Conservation (phyloP, 2,797 vertebrate genomes). For the Carduelis carduelis region DNA sequence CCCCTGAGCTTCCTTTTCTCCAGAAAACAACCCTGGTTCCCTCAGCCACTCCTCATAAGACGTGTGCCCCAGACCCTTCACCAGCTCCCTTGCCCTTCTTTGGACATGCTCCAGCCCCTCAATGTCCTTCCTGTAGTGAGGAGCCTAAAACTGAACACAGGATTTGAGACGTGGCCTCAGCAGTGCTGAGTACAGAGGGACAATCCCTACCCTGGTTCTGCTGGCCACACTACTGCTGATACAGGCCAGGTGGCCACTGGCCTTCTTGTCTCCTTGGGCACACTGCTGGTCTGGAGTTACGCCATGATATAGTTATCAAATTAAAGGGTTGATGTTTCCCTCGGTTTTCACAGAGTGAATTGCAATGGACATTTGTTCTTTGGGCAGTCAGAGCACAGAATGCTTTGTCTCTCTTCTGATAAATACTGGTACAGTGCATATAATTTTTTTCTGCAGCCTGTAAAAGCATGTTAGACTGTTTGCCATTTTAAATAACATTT, state of each 20-base stretch:
- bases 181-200: not conserved
- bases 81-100: not conserved
- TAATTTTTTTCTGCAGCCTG: not conserved
- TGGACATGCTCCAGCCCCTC: fast-evolving
- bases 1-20: not conserved
- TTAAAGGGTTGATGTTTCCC: not conserved
- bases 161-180: not conserved
- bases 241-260: not conserved
- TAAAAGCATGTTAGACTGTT: not conserved
- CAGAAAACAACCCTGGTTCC: not conserved
- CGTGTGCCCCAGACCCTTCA: not conserved
- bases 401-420: not conserved
- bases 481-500: conserved; percentile 18
- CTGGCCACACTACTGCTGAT: not conserved
- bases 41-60: not conserved
- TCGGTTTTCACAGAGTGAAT: not conserved
- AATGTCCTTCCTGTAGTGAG: not conserved
- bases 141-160: not conserved
- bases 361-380: not conserved
- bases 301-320: not conserved
- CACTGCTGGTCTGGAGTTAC: not conserved
- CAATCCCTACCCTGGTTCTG: not conserved
- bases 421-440: not conserved
- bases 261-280: not conserved
- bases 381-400: not conserved